Evolutionary conservation across 2,797 vertebrate species (phyloP).

Genomic region (Crenuchus spilurus): DNA sequence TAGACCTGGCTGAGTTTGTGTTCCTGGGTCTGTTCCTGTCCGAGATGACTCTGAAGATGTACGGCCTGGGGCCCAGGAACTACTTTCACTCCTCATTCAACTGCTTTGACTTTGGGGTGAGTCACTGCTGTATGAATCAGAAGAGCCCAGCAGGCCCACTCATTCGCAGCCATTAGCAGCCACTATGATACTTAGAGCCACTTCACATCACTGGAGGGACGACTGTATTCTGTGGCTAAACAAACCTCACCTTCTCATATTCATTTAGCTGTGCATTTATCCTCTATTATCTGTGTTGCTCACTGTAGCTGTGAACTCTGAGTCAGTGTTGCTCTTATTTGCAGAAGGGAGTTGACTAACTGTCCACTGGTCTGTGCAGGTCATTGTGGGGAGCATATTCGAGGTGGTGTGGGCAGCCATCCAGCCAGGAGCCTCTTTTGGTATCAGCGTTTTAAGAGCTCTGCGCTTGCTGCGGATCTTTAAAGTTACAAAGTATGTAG

Average conservation of each 20-base stretch:
- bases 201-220: constrained; percentile 3
- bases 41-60: constrained; percentile 98
- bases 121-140: constrained; percentile 58
- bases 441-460: constrained; percentile 94
- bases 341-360: no score
- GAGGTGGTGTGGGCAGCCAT: constrained; percentile 96
- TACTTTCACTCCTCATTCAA: constrained; percentile 99
- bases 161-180: constrained; percentile 31
- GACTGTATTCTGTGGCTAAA: constrained; percentile 4
- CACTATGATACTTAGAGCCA: constrained; percentile 24
- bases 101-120: constrained; percentile 98
- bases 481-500: constrained; percentile 97
- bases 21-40: constrained; percentile 95
- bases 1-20: constrained; percentile 92
- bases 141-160: background rate
- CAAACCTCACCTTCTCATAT: background rate
- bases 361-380: constrained; percentile 70
- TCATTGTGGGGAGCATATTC: constrained; percentile 96
- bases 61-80: constrained; percentile 90
- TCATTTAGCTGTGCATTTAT: constrained; percentile 5
- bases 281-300: constrained; percentile 9
- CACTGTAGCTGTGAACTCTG: constrained; percentile 5
- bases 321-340: background rate
- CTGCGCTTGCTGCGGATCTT: constrained; percentile 94
- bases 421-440: constrained; percentile 93